phyloP scores from a whole-genome alignment of 2,113 vertebrate genomes.

The Dolichallabes microphthalmus region DNA sequence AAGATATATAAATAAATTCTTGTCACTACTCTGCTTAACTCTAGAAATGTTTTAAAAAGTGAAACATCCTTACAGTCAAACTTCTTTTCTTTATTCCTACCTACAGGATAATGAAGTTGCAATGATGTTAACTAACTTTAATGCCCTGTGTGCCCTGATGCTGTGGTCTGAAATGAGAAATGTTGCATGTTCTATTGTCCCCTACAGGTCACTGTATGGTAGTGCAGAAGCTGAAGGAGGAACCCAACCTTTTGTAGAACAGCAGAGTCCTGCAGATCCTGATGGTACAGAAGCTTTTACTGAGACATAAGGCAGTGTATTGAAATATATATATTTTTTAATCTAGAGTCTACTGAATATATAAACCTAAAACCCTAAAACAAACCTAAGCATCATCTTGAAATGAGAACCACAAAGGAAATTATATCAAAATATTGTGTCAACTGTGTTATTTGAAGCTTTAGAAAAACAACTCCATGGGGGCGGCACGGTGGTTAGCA shows the following conservation, averaged over 20 bases:
- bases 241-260: background rate
- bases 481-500: too few relatives aligned
- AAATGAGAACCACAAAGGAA: background rate
- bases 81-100: background rate
- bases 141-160: background rate
- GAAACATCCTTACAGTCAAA: too few relatives aligned
- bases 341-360: background rate
- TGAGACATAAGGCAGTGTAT: background rate
- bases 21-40: background rate
- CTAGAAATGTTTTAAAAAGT: background rate
- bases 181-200: background rate
- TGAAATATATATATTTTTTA: background rate
- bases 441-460: background rate
- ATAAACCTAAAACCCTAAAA: background rate
- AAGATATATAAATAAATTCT: background rate
- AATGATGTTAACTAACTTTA: background rate
- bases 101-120: background rate
- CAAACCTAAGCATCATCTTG: background rate
- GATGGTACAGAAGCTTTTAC: conserved; percentile 31
- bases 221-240: conserved; percentile 27
- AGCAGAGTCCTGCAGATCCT: background rate
- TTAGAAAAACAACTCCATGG: too few relatives aligned
- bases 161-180: background rate
- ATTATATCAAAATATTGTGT: background rate
- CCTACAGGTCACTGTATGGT: conserved; percentile 34